Base-by-base conservation (phyloP, 2,113 vertebrate genomes). In the Odontesthes bonariensis region DNA sequence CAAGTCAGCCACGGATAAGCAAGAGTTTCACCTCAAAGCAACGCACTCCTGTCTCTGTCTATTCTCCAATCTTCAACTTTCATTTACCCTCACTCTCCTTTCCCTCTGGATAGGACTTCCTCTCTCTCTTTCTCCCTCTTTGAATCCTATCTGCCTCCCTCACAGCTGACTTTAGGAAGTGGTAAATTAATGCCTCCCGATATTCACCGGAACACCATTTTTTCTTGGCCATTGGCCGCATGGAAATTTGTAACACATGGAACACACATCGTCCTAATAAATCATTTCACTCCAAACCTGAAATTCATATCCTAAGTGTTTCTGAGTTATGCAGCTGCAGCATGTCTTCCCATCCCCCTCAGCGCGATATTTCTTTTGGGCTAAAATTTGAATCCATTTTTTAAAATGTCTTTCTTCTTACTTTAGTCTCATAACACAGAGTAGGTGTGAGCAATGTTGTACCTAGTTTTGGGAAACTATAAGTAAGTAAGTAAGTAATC, bases 21-120 rank as follows among this genome's bases (percentile, higher is more conserved):
- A 3, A 52, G 3, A 12, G 52, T 58, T 62, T 63, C 40, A 33
- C 31, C 23, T 63, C 71, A 23, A 53, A 59, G 10, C 63, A 14
- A 20, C n/a, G 19, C 32, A 44, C 49, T 47, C 32, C 38, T 67
- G 64, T 69, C 64, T 7, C 27, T 59, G 67, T 22, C 54, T 66
- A 1, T 62, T 58, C 59, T 81, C 63, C 49, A 54, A 44, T 73
- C 75, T 54, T 35, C 59, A 55, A 35, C 65, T 67, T 81, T 82
- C 81, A 82, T 75, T 89, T 83, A 83, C 77, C 60, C 68, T 73
- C 61, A 46, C 67, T 81, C 67, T 63, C 75, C 33, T 64, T 51
- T 23, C 22, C 63, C 42, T 53, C 59, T 55, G 35, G 20, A 51
- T 12, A 20, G 49, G 44, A 79, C 78, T 77, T 63, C 79, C 79